Percentiles rank a stretch among this genome's conserved stretches.
phyloP scores from a whole-genome alignment of 2,888 invertebrate genomes.

The Nemoura dubitans region DNA sequence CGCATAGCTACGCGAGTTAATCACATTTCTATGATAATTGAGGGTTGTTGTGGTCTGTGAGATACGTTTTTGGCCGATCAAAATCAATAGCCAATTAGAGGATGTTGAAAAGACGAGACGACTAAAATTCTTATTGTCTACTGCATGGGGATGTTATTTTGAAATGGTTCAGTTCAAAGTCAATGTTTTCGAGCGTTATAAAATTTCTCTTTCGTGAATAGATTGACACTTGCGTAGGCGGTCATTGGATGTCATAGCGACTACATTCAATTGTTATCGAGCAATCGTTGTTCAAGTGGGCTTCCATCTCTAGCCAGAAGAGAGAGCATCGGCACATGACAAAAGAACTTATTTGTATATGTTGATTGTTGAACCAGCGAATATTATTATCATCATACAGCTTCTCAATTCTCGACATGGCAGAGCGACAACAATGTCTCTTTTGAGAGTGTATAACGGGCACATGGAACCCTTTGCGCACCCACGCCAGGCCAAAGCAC shows the following conservation, averaged over 20 bases:
- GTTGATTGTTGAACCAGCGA: background rate
- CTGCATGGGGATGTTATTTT: no score
- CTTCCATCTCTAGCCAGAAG: background rate
- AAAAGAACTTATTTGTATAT: background rate
- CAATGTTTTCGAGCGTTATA: no score
- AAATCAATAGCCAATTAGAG: no score
- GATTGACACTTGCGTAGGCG: background rate
- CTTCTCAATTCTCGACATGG: background rate
- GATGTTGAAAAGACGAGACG: no score
- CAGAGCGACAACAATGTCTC: background rate
- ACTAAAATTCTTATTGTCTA: no score
- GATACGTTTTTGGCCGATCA: background rate
- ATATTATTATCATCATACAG: background rate
- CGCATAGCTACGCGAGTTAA: background rate
- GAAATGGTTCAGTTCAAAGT: no score
- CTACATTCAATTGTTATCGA: background rate
- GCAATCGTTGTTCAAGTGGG: background rate
- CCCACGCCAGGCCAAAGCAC: background rate
- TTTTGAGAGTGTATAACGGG: background rate
- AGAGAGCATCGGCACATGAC: background rate
- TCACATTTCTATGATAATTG: background rate
- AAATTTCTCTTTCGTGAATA: no score
- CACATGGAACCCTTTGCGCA: background rate
- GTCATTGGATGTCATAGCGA: background rate
- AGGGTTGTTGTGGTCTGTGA: background rate